These are phyloP conservation scores for Hippocampus zosterae DNA, from an alignment of 2,113 vertebrate genomes.

Conservation along the genomic window DNA sequence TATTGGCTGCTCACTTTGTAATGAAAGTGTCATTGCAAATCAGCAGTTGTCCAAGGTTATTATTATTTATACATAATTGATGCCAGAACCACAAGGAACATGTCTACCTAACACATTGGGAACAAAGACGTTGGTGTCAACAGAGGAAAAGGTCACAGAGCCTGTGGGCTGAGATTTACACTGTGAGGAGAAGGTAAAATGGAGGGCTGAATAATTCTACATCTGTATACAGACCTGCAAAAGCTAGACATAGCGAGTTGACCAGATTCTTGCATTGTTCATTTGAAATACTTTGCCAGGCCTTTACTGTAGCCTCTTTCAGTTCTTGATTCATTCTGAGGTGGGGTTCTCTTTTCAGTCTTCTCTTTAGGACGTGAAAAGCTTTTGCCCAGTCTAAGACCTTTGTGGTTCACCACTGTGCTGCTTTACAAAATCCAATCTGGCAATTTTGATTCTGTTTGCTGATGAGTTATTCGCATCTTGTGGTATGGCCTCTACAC, in stretches of 20 bases:
- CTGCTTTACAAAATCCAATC: too few species aligned
- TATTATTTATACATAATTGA: conserved; percentile 84
- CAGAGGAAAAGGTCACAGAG: conserved; percentile 66
- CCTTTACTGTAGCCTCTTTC: too few species aligned
- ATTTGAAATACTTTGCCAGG: too few species aligned
- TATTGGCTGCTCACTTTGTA: conserved; percentile 74
- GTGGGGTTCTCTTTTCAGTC: too few species aligned
- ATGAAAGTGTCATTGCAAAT: conserved; percentile 84
- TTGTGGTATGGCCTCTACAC: too few species aligned
- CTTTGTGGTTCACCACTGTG: too few species aligned
- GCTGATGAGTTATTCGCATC: too few species aligned
- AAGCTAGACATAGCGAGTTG: conserved; percentile 7
- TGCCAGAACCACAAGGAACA: conserved; percentile 70
- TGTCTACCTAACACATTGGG: conserved; percentile 57
- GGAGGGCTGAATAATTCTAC: conserved; percentile 20
- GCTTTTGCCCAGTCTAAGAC: too few species aligned
- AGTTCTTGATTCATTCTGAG: too few species aligned
- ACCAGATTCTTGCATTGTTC: too few species aligned
- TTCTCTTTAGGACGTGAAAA: too few species aligned
- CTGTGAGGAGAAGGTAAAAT: conserved; percentile 24
- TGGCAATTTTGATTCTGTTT: too few species aligned
- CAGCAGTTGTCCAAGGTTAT: conserved; percentile 79
- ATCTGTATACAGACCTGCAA: conserved; percentile 36
- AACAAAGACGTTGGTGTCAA: conserved; percentile 66
- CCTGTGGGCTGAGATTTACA: conserved; percentile 55